Conservation (phyloP, 2,113 vertebrate species). For the Pipra filicauda region DNA sequence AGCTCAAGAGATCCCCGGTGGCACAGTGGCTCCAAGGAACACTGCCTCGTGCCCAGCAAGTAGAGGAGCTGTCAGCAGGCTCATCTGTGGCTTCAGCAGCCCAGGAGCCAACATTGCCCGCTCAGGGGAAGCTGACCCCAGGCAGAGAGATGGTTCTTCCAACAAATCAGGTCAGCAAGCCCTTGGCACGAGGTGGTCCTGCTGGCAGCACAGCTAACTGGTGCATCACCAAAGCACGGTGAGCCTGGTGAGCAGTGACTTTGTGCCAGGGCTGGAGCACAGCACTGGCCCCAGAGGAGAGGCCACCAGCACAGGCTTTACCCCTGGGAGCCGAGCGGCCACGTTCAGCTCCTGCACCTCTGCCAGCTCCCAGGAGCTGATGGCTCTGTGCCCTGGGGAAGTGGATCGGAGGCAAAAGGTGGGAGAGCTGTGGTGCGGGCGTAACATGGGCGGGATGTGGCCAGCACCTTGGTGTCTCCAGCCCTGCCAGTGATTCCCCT, state of each 20-base stretch:
- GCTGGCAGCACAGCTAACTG: background rate
- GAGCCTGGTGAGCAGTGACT: rapidly evolving
- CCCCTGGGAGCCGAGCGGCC: rapidly evolving
- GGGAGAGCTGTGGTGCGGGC: background rate
- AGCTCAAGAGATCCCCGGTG: background rate
- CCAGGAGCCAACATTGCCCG: rapidly evolving
- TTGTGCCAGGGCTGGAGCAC: background rate
- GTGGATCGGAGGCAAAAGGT: background rate
- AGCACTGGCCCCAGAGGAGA: rapidly evolving
- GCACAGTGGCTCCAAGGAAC: background rate
- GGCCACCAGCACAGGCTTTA: background rate
- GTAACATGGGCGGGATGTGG: rapidly evolving
- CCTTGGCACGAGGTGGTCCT: background rate
- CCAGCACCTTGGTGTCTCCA: background rate
- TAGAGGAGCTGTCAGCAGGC: background rate
- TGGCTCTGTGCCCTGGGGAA: background rate
- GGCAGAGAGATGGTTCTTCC: background rate
- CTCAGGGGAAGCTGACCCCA: background rate
- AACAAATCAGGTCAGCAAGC: background rate
- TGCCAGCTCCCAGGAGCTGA: background rate
- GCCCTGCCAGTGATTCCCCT: background rate
- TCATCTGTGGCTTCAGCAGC: background rate
- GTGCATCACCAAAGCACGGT: rapidly evolving
- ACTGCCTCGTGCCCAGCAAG: background rate
- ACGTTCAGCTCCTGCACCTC: rapidly evolving